Evolutionary conservation across 2,888 invertebrate genomes (phyloP).

Genomic region (Ectropis crepuscularia): DNA sequence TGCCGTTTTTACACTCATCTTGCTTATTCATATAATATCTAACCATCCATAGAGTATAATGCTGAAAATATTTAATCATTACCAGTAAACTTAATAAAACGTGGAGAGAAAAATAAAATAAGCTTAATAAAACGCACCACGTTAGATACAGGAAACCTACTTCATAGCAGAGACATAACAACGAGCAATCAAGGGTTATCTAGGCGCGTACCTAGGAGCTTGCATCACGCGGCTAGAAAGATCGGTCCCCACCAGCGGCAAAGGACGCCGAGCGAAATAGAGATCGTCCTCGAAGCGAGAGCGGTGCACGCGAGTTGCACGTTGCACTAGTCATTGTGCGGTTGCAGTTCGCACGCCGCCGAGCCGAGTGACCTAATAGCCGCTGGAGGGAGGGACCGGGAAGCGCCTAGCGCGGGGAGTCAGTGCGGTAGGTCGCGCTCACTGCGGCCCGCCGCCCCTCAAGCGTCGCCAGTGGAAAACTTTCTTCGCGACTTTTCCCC

Average conservation of each 20-base stretch:
- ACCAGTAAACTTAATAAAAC: no score
- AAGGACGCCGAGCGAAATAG: constrained; percentile 84
- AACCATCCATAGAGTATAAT: no score
- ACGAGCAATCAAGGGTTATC: constrained; percentile 65
- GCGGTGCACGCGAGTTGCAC: constrained; percentile 75
- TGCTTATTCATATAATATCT: neutral
- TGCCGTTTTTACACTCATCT: constrained; percentile 3
- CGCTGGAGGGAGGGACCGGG: constrained; percentile 84
- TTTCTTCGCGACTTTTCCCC: constrained; percentile 82
- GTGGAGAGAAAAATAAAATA: neutral
- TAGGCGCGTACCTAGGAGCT: constrained; percentile 72
- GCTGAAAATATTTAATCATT: no score
- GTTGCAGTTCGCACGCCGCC: constrained; percentile 83
- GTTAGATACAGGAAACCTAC: constrained; percentile 19
- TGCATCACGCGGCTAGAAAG: constrained; percentile 83
- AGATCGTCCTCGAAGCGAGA: constrained; percentile 85
- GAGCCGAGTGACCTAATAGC: constrained; percentile 83
- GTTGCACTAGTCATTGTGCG: constrained; percentile 82
- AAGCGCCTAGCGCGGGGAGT: constrained; percentile 73
- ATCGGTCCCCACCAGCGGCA: constrained; percentile 83
- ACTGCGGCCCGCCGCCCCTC: constrained; percentile 75
- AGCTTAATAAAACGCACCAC: neutral
- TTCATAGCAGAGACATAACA: constrained; percentile 47
- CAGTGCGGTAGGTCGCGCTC: constrained; percentile 84
- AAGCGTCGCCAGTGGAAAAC: constrained; percentile 78